A percentile compares a stretch with the other conserved stretches of the same genome.
Evolutionary conservation across 2,113 vertebrate species (phyloP).

Genomic region (Macaca nemestrina): DNA sequence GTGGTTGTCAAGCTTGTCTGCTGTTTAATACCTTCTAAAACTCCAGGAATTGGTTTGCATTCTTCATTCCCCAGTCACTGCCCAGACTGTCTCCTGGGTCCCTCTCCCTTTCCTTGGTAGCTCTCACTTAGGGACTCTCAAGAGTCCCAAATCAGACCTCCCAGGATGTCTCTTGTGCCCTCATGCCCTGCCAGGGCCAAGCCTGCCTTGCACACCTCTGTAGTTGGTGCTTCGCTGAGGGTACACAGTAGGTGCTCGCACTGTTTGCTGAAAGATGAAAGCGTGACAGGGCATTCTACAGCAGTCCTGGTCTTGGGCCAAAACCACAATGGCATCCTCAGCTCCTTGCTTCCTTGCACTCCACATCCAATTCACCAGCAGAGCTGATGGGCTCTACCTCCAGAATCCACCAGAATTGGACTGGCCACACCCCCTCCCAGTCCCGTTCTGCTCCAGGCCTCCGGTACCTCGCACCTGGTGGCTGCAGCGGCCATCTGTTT

Average conservation of each 20-base stretch:
- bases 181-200: rapidly evolving
- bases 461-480: rapidly evolving
- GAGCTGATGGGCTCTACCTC: rapidly evolving
- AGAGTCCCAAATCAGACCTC: neutral
- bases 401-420: neutral
- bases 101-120: neutral
- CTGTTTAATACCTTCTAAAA: no score
- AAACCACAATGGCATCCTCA: neutral
- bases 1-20: no score
- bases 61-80: rapidly evolving
- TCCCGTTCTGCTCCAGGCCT: rapidly evolving
- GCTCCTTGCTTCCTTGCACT: neutral
- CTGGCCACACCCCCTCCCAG: neutral
- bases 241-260: neutral
- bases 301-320: neutral
- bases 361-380: neutral
- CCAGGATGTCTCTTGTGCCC: neutral
- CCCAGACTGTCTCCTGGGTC: neutral
- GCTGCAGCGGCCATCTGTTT: neutral
- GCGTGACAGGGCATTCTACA: neutral
- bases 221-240: neutral
- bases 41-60: rapidly evolving
- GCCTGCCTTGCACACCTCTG: neutral
- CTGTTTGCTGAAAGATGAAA: neutral
- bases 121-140: neutral